Evolutionary conservation across 2,797 vertebrate genomes (phyloP).

Genomic region (Myripristis murdjan): DNA sequence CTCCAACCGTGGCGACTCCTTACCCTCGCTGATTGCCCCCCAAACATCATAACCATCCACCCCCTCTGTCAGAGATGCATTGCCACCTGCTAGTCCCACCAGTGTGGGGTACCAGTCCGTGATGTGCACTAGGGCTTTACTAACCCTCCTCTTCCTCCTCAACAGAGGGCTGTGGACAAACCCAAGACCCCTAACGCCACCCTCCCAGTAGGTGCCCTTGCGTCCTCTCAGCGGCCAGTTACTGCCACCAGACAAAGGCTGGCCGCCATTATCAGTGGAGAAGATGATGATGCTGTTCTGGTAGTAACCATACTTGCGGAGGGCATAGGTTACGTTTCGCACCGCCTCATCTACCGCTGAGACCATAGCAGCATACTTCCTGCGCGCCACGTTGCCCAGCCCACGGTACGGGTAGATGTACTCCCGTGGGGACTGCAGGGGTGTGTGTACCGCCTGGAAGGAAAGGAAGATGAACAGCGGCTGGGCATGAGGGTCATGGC

Average conservation of each 20-base stretch:
- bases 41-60: slow-evolving; percentile 95
- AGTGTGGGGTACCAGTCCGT: slow-evolving; percentile 99
- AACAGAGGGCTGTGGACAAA: slow-evolving; percentile 97
- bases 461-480: slow-evolving; percentile 97
- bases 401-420: slow-evolving; percentile 94
- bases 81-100: slow-evolving; percentile 91
- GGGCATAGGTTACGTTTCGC: slow-evolving; percentile 94
- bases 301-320: slow-evolving; percentile 96
- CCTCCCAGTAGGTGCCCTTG: slow-evolving; percentile 99
- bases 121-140: slow-evolving; percentile 93
- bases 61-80: slow-evolving; percentile 85
- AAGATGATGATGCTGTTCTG: slow-evolving; percentile 95
- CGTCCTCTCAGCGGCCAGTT: slow-evolving; percentile 98
- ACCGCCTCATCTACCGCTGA: slow-evolving; percentile 96
- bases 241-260: slow-evolving; percentile 95
- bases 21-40: slow-evolving; percentile 94
- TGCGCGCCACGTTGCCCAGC: slow-evolving; percentile 92
- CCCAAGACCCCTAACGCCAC: slow-evolving; percentile 93
- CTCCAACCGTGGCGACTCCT: slow-evolving; percentile 92
- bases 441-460: slow-evolving; percentile 97
- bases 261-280: slow-evolving; percentile 96
- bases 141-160: slow-evolving; percentile 89
- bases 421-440: slow-evolving; percentile 93
- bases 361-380: slow-evolving; percentile 97
- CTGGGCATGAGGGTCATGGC: slow-evolving; percentile 85